These are phyloP conservation scores for Xenotilapia caudafasciata DNA, from an alignment of 2,113 vertebrate genomes.

Conservation along the genomic window DNA sequence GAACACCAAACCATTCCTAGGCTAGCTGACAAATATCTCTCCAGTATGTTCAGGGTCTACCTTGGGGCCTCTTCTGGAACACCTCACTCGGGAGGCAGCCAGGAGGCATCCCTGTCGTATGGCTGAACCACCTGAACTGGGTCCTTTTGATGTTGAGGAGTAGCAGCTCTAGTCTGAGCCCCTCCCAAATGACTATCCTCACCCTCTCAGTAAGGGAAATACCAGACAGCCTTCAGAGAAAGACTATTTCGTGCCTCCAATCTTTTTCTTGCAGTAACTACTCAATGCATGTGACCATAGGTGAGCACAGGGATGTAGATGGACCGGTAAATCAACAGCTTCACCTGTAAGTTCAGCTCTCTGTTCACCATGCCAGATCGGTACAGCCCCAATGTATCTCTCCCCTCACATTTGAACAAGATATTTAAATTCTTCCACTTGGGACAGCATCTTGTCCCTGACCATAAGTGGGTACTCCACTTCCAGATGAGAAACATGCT, in stretches of 20 bases:
- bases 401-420: not conserved
- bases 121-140: not conserved
- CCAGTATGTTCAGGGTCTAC: not conserved
- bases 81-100: not conserved
- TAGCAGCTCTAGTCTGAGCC: not conserved
- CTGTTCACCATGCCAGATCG: not conserved
- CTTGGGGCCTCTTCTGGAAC: not conserved
- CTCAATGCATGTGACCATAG: not conserved
- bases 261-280: not conserved
- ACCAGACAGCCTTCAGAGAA: not conserved
- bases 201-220: not conserved
- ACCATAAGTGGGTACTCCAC: not conserved
- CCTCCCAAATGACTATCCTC: not conserved
- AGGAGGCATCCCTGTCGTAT: not conserved
- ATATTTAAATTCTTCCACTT: not conserved
- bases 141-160: not conserved
- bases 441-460: not conserved
- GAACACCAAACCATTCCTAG: not conserved
- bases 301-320: not conserved
- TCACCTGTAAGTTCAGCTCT: not conserved
- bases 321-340: not conserved
- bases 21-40: not conserved
- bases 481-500: not conserved
- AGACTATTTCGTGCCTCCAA: accelerated
- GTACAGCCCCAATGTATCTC: not conserved